Evolutionary conservation across 37 sponge, comb jelly and placozoan species (phyloP).

Genomic region (Aplysina aerophoba): DNA sequence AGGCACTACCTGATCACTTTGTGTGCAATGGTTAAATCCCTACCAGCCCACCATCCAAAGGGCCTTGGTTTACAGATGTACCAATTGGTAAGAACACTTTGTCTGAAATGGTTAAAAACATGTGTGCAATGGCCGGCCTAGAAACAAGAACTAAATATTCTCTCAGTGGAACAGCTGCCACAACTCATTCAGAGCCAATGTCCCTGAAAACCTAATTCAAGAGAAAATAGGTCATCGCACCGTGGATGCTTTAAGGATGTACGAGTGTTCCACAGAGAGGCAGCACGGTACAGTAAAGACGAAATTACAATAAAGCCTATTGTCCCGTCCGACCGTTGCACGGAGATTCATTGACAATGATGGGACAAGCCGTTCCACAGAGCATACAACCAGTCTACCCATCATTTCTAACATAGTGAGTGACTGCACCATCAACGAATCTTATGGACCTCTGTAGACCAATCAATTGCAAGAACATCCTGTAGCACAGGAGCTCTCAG

Average conservation of each 20-base stretch:
- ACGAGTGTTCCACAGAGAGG: background rate
- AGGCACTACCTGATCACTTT: background rate
- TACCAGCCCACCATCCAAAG: no score
- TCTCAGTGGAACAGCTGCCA: no score
- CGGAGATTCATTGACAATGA: no score
- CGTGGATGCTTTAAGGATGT: background rate
- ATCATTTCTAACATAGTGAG: no score
- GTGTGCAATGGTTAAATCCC: background rate
- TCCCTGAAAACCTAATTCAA: slow-evolving; percentile 12
- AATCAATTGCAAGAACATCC: no score
- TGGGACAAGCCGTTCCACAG: no score
- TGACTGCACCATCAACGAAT: no score
- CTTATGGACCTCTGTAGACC: no score
- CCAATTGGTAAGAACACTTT: slow-evolving; percentile 4
- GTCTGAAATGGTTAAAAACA: slow-evolving; percentile 9
- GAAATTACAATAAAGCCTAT: background rate
- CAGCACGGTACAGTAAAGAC: background rate
- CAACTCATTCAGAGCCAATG: background rate
- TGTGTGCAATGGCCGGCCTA: background rate
- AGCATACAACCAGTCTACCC: no score
- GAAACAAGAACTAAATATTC: background rate
- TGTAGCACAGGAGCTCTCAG: no score
- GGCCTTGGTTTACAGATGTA: background rate
- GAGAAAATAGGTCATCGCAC: slow-evolving; percentile 15
- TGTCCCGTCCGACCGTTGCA: no score